Evolutionary conservation across 2,888 invertebrate genomes (phyloP), one percentile per base, ranked within the genome.

Genomic region (Polymixis flavicincta): DNA sequence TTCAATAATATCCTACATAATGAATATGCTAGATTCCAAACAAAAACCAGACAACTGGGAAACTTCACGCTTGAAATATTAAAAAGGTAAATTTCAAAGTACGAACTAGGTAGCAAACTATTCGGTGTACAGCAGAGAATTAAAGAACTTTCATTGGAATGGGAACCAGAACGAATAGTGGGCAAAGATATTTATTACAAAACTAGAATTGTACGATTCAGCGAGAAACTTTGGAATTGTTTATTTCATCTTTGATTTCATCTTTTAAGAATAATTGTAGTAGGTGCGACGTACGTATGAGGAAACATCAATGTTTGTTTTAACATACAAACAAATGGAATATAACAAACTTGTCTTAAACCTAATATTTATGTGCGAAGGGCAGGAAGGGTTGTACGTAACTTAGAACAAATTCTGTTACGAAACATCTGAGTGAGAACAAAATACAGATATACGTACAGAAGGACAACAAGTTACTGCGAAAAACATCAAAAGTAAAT

Each of bases 81-180:
- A 83, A 83, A 83, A 83, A 78, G 68, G 79, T 71, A 66, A 78
- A 78, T 73, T 66, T 25, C 45, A 54, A 71, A 78, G 42, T 68
- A 50, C 25, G 50, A 66, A 67, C 67, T 67, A 54, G 66, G 66
- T 55, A 60, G 37, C 57, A 52, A 83, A 78, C 42, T 83, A 78
- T 85, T 83, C 55, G 52, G 63, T 25, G 59, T 60, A 55, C 52
- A 25, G 48, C 14, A 69, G 52, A 68, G 55, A 83, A 83, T 83
- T 83, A 73, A 78, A 78, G 22, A 78, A 74, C 65, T 85, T 74
- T 73, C 52, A 69, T 55, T 69, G 45, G 54, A 42, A 11, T 37
- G 61, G 55, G 64, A 77, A 77, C 54, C 66, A 70, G 50, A 48
- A 63, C 66, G 67, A 70, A 60, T 64, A 54, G 68, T 64, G 54